Conservation (phyloP, 2,888 invertebrate species). For the Lingula anatina region DNA sequence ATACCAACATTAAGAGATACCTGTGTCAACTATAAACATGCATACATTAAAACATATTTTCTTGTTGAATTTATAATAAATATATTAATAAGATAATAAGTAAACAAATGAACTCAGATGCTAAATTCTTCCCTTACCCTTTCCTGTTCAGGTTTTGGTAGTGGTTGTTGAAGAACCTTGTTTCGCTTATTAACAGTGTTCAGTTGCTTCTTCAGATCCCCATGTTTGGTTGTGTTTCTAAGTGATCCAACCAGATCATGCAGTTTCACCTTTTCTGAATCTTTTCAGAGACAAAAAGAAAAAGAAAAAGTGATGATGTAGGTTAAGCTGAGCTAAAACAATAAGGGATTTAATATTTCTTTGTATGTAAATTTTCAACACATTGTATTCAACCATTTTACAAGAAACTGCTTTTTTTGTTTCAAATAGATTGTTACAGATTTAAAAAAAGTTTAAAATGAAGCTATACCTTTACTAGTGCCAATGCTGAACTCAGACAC, state of each 20-base stretch:
- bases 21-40: not conserved
- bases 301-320: not conserved
- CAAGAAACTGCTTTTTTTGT: too few relatives aligned
- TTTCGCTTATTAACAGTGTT: conserved; percentile 53
- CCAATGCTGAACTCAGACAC: conserved; percentile 31
- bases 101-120: conserved; percentile 1
- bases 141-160: conserved; percentile 76
- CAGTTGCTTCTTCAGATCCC: conserved; percentile 37
- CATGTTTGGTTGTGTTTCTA: conserved; percentile 23
- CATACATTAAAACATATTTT: not conserved
- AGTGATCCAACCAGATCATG: conserved; percentile 38
- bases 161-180: conserved; percentile 67
- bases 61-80: not conserved
- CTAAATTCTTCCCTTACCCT: conserved; percentile 54
- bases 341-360: too few relatives aligned
- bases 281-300: conserved; percentile 2
- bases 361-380: too few relatives aligned
- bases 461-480: conserved; percentile 19
- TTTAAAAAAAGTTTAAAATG: too few relatives aligned
- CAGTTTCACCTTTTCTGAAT: conserved; percentile 24
- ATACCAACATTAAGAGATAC: not conserved
- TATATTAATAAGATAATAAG: not conserved
- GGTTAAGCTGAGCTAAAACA: too few relatives aligned
- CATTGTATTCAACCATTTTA: too few relatives aligned
- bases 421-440: too few relatives aligned